Evolutionary conservation across 2,113 vertebrate genomes (phyloP).

Genomic region (Poeciliopsis occidentalis): DNA sequence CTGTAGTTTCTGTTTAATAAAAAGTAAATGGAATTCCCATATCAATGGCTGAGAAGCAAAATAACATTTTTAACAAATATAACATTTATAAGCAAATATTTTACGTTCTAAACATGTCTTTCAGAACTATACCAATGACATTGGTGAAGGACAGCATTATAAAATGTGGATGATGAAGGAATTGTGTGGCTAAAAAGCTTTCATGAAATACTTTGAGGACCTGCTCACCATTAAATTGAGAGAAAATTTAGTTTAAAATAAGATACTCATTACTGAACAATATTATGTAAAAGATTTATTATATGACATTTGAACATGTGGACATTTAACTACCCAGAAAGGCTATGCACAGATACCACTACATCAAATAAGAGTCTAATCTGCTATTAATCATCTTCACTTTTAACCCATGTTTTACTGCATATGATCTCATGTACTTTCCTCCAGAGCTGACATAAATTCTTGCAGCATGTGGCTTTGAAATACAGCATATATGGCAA

Average conservation of each 20-base stretch:
- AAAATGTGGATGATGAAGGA: background rate
- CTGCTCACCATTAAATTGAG: background rate
- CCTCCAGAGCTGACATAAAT: constrained; percentile 6
- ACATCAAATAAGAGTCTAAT: constrained; percentile 3
- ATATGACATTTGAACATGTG: background rate
- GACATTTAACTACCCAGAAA: background rate
- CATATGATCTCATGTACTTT: background rate
- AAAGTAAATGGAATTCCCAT: background rate
- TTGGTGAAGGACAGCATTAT: background rate
- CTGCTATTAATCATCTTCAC: constrained; percentile 19
- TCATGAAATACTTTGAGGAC: background rate
- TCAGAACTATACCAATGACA: background rate
- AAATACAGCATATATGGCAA: constrained; percentile 25
- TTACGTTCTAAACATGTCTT: background rate
- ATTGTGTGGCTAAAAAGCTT: background rate
- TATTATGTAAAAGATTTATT: background rate
- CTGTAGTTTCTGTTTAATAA: background rate
- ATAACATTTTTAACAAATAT: background rate
- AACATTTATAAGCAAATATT: background rate
- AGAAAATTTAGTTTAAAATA: background rate
- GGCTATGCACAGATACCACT: background rate
- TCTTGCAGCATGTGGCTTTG: constrained; percentile 17
- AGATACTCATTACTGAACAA: background rate
- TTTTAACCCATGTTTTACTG: constrained; percentile 29
- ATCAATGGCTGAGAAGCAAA: background rate